phyloP scores from a whole-genome alignment of 2,888 invertebrate species.

The Meghimatium bilineatum region DNA sequence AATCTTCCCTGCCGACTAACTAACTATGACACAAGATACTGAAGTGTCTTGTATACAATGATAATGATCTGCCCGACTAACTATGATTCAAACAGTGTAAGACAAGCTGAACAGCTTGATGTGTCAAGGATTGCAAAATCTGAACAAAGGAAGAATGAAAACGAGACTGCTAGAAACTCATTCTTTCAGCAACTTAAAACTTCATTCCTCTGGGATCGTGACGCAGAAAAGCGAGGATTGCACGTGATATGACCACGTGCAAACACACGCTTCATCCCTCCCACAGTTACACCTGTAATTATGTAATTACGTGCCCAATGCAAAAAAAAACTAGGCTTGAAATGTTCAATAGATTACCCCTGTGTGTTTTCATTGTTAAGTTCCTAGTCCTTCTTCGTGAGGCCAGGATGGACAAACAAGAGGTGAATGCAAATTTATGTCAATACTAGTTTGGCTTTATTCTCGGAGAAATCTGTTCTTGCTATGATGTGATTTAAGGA shows the following conservation, averaged over 20 bases:
- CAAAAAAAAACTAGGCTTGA: neutral
- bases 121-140: neutral
- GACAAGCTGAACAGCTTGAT: neutral
- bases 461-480: too few relatives aligned
- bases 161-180: neutral
- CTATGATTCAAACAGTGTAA: neutral
- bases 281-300: slow-evolving; percentile 14
- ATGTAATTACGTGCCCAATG: neutral
- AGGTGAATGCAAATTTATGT: neutral
- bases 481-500: too few relatives aligned
- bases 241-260: slow-evolving; percentile 9
- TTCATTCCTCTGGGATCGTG: neutral
- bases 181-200: neutral
- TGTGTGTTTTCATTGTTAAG: neutral
- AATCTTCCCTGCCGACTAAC: too few relatives aligned
- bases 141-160: neutral
- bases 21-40: too few relatives aligned
- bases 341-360: neutral
- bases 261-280: neutral
- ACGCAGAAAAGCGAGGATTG: neutral
- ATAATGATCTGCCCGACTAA: neutral
- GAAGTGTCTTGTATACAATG: too few relatives aligned
- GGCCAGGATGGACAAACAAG: neutral
- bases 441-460: neutral
- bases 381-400: neutral